Percentiles rank a stretch among this genome's conserved stretches.
These are phyloP conservation scores for Isurus oxyrinchus DNA, from an alignment of 2,113 vertebrate genomes.

Conservation along the genomic window DNA sequence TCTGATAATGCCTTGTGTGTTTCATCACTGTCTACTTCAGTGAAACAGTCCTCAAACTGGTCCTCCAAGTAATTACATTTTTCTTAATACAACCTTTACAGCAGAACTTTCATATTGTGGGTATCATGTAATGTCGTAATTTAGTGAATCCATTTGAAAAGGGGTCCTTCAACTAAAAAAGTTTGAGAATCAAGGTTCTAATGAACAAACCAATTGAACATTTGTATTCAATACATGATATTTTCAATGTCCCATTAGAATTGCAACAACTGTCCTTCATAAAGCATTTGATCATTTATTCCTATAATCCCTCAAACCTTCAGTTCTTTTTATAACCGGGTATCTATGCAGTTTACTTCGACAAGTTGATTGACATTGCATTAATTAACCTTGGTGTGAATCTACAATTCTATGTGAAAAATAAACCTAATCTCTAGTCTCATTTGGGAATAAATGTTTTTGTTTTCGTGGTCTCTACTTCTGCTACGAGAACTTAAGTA, in stretches of 20 bases:
- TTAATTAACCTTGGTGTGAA: slow-evolving; percentile 4
- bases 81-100: not conserved
- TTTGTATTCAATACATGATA: not conserved
- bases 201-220: not conserved
- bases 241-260: not conserved
- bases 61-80: not conserved
- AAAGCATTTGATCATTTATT: slow-evolving; percentile 20
- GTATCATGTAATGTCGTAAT: not conserved
- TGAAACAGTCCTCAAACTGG: not conserved
- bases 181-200: not conserved
- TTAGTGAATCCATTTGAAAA: not conserved
- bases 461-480: not conserved
- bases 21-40: no score
- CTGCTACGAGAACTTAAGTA: not conserved
- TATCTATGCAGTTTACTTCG: not conserved
- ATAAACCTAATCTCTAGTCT: not conserved
- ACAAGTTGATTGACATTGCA: not conserved
- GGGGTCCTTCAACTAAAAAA: not conserved
- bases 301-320: not conserved
- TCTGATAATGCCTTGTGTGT: no score
- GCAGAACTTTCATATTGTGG: not conserved
- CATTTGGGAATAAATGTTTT: not conserved
- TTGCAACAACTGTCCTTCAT: not conserved
- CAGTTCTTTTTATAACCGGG: not conserved
- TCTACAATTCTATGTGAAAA: not conserved